Evolutionary conservation across 2,888 invertebrate species (phyloP).

Genomic region (Cenopis cana): DNA sequence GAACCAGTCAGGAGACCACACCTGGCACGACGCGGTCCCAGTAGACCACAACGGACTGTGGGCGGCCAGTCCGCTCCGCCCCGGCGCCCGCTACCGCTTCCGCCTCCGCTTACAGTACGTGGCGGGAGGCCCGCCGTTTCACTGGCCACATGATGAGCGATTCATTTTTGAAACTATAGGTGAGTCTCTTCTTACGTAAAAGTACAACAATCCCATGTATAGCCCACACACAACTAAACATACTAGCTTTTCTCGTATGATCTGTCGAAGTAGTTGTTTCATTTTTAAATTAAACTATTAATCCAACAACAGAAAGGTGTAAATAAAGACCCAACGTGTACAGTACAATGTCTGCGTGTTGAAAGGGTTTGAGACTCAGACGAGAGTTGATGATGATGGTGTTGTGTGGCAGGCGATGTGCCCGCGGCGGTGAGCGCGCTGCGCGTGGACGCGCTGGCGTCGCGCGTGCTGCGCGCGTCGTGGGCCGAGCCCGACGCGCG

Average conservation of each 20-base stretch:
- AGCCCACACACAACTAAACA: too few species aligned
- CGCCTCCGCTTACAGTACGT: constrained; percentile 88
- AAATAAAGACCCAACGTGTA: too few species aligned
- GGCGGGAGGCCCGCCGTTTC: constrained; percentile 83
- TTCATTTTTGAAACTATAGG: constrained; percentile 92
- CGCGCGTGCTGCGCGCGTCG: constrained; percentile 90
- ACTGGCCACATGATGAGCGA: constrained; percentile 89
- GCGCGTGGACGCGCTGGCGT: constrained; percentile 89
- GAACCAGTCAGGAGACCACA: constrained; percentile 62
- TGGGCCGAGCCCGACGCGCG: constrained; percentile 93
- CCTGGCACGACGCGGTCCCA: constrained; percentile 50
- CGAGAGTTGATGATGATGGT: too few species aligned
- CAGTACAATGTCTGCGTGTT: too few species aligned
- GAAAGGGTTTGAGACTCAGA: too few species aligned
- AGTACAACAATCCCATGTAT: too few species aligned
- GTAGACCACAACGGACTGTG: constrained; percentile 61
- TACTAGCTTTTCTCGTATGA: too few species aligned
- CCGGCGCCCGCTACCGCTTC: constrained; percentile 92
- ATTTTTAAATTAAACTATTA: too few species aligned
- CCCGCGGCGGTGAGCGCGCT: constrained; percentile 93
- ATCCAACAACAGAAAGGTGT: too few species aligned
- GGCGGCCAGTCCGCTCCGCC: constrained; percentile 83
- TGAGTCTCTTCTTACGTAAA: constrained; percentile 62
- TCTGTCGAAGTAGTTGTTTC: too few species aligned
- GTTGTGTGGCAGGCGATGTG: constrained; percentile 86